Evolutionary conservation across 2,797 vertebrate genomes (phyloP), one percentile per base, ranked within the genome.

Genomic region (Gila robusta): DNA sequence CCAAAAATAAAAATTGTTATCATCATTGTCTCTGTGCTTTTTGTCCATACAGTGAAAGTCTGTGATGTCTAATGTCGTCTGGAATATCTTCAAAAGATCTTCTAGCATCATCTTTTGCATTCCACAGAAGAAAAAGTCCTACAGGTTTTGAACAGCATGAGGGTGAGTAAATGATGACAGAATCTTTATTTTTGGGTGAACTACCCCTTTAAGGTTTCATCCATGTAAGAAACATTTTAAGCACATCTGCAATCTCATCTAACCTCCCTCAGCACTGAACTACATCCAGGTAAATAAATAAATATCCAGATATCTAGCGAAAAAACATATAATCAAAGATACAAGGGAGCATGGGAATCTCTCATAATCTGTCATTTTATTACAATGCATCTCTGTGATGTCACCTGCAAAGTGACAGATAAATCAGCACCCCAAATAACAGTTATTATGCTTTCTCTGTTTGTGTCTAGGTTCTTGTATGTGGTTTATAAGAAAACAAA

Each of bases 311-410:
- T 79, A 67, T 85, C 67, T 72, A 81, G 39, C 32, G 3, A 21
- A 14, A 91, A 90, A 88, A 91, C 88, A 90, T 84, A 91, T 90
- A 93, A 93, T 94, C 92, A 92, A 92, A 89, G 87, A 88, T 84
- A 91, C 89, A 91, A 89, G 87, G 91, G 86, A 88, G 82, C 84
- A 59, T 39, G 93, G 93, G 90, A 90, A 92, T 92, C 93, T 92
- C 90, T 91, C 91, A 94, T 93, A 94, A 91, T 94, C 93, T 91
- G 90, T 87, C 91, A 94, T 91, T 94, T 93, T 94, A 94, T 94
- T 93, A 93, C 91, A 81, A 91, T 91, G 87, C 89, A 90, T 90
- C 91, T 91, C 76, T 90, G 89, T 88, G 86, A 93, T 94, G 92
- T 93, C 92, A 93, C 92, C 92, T 91, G 91, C 86, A 89, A 93